Base-by-base conservation (phyloP, 1,140 invertebrate genomes). In the Copidosoma floridanum region DNA sequence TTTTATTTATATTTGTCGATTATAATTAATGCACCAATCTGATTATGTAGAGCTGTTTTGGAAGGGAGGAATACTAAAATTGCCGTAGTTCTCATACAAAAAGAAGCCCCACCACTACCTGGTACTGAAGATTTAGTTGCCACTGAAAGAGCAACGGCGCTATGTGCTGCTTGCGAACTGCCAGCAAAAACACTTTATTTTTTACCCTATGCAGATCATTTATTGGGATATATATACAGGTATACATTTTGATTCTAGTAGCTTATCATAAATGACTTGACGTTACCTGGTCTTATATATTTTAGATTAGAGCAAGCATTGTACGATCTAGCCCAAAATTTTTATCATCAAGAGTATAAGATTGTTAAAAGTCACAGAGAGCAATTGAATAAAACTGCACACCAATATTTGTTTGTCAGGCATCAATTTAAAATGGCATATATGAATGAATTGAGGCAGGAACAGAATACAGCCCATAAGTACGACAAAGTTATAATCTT, bases 351-450 rank as follows among this genome's bases (percentile, higher is more conserved):
- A 55, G 90, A 95, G 81, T 88, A 92, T n/a, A 88, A 90, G 70
- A 85, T 87, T 53, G 88, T 98, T 6, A 93, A 95, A 76, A 86
- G 85, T 37, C 94, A 97, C 76, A 84, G 89, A 65, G 95, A 97
- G 73, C 90, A 94, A 69, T 82, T 98, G 11, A 95, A 95, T 69
- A 95, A 94, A 82, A 93, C 88, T 11, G 90, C 89, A 14, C 95
- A 98, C 80, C 91, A 93, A 71, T 90, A 92, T 67, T 81, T 98
- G 18, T 94, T 94, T 84, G 93, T 99, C 3, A 82, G 97, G 21
- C 95, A 99, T 83, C 93, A 97, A 69, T 98, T 97, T 72, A 99
- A 99, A 82, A 89, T 98, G 72, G 97, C 89, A n/a, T 98, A 97
- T 81, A 86, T 96, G 40, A 92, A 93, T 79, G 97, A 99, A 81